Evolutionary conservation across 2,113 vertebrate species (phyloP).

Genomic region (Phocoena phocoena): DNA sequence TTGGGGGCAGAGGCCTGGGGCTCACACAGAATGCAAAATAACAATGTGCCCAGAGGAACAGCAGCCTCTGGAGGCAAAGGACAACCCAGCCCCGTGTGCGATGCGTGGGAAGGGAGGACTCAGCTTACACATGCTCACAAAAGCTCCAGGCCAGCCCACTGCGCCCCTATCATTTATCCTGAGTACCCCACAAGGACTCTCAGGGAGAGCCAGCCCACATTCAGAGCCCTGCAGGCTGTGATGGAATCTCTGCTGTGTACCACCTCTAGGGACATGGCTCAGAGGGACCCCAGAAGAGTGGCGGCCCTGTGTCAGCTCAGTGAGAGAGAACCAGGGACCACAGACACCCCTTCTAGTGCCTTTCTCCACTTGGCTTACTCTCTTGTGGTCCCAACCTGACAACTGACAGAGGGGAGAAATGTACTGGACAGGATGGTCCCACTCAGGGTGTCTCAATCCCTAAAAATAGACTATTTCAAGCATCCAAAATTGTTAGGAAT

Average conservation of each 20-base stretch:
- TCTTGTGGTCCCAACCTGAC: background rate
- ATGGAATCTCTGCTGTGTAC: background rate
- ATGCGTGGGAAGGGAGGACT: background rate
- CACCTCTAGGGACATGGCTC: background rate
- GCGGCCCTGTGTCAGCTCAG: background rate
- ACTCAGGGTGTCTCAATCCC: background rate
- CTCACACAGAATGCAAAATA: background rate
- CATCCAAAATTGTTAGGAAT: background rate
- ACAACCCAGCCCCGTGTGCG: background rate
- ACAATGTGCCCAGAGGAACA: slow-evolving; percentile 7
- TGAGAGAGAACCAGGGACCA: background rate
- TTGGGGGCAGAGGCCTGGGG: background rate
- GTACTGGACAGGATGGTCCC: background rate
- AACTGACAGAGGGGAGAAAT: background rate
- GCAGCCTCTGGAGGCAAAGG: background rate
- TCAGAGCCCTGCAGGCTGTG: background rate
- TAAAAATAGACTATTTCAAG: background rate
- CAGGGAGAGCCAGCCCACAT: background rate
- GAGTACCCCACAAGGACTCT: background rate
- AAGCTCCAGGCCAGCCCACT: background rate
- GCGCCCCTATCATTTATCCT: background rate
- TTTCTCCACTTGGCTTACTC: background rate
- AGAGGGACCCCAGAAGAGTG: background rate
- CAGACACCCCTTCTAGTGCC: accelerated
- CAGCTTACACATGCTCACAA: background rate